Percentiles rank a stretch among this genome's conserved stretches.
Conservation (phyloP, 2,888 invertebrate species). For the Catocala sponsa region DNA sequence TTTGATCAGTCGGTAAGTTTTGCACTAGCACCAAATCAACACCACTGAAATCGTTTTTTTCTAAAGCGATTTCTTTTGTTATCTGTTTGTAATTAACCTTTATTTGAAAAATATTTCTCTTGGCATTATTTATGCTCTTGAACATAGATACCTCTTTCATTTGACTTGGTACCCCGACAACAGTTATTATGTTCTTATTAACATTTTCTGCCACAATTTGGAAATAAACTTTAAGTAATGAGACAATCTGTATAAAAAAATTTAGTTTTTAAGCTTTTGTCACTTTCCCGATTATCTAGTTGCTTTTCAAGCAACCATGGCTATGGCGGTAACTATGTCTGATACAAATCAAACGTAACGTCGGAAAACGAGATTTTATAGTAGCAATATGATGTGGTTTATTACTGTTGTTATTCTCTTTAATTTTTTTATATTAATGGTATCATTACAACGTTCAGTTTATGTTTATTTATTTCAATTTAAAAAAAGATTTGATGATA, state of each 20-base stretch:
- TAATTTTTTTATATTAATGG: too few species aligned
- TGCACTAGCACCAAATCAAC: conserved; percentile 47
- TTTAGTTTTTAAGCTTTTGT: too few species aligned
- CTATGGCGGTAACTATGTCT: too few species aligned
- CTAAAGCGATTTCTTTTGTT: conserved; percentile 8
- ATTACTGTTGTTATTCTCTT: too few species aligned
- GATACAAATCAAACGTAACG: too few species aligned
- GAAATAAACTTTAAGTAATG: conserved; percentile 46
- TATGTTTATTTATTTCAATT: too few species aligned
- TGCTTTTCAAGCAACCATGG: too few species aligned
- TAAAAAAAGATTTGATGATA: too few species aligned
- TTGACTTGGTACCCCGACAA: conserved; percentile 38
- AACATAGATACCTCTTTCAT: conserved; percentile 24
- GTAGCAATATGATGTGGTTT: too few species aligned
- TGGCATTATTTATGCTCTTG: conserved; percentile 29
- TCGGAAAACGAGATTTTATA: too few species aligned
- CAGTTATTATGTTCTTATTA: conserved; percentile 40
- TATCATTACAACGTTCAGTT: too few species aligned
- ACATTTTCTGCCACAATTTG: conserved; percentile 58
- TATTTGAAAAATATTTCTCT: conserved; percentile 24
- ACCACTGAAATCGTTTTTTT: conserved; percentile 14
- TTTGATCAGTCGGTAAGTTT: conserved; percentile 42
- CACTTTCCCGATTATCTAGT: too few species aligned
- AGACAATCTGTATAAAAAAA: conserved; percentile 35
- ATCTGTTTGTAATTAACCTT: conserved; percentile 39